Conservation (phyloP, 2,888 invertebrate species). For the Lochmaea capreae region DNA sequence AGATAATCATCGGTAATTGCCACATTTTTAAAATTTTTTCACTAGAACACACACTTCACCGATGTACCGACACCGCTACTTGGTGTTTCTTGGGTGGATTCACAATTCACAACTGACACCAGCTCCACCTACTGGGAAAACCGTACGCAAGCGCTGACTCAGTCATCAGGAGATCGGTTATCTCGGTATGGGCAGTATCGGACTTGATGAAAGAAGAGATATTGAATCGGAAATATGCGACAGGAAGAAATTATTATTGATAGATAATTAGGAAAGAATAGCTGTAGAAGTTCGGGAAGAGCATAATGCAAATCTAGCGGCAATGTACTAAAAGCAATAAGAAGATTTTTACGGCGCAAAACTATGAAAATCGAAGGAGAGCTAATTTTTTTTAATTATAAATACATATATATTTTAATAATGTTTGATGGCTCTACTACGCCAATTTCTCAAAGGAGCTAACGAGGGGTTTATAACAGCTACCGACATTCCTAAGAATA, state of each 20-base stretch:
- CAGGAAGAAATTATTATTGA: constrained; percentile 8
- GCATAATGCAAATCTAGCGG: background rate
- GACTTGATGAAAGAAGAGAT: constrained; percentile 12
- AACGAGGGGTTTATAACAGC: no score
- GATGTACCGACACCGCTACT: constrained; percentile 54
- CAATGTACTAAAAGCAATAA: background rate
- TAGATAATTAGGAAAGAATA: background rate
- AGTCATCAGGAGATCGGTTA: constrained; percentile 72
- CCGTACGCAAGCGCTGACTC: constrained; percentile 68
- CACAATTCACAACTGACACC: constrained; percentile 61
- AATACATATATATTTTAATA: no score
- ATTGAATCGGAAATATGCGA: background rate
- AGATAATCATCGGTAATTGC: constrained; percentile 72
- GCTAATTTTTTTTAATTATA: no score
- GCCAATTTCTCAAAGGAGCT: no score
- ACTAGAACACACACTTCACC: constrained; percentile 57
- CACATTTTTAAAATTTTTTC: constrained; percentile 66
- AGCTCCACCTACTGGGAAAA: constrained; percentile 62
- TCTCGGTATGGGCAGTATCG: constrained; percentile 13
- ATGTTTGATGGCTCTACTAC: no score
- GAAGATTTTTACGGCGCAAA: background rate
- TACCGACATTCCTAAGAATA: no score
- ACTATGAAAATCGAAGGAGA: background rate
- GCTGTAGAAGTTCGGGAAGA: background rate
- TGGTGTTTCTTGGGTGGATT: constrained; percentile 61